phyloP scores from a whole-genome alignment of 2,888 invertebrate species.

The Eurytoma californica region DNA sequence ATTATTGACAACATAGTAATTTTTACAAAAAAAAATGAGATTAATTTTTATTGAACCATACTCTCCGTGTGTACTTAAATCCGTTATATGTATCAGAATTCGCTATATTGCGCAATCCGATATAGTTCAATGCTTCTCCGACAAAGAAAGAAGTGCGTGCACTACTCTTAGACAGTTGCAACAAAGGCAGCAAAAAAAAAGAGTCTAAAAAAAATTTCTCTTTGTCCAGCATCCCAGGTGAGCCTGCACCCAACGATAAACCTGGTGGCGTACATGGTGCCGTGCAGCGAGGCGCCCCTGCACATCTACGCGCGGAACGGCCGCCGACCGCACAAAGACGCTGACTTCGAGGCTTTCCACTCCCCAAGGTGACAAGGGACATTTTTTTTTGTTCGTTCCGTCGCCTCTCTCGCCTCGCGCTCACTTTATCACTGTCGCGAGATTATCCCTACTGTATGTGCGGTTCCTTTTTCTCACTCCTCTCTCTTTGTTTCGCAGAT shows the following conservation, averaged over 20 bases:
- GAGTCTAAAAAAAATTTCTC: neutral
- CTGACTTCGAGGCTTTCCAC: constrained; percentile 83
- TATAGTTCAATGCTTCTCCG: too few relatives aligned
- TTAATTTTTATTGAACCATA: too few relatives aligned
- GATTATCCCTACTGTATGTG: neutral
- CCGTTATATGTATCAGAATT: too few relatives aligned
- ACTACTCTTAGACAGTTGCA: too few relatives aligned
- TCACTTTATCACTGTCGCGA: neutral
- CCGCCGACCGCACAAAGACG: constrained; percentile 63
- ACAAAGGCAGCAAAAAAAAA: neutral
- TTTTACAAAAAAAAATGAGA: too few relatives aligned
- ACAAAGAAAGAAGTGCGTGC: too few relatives aligned
- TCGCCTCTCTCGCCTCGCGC: neutral
- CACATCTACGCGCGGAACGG: constrained; percentile 79
- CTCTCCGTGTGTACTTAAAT: too few relatives aligned
- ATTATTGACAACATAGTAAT: too few relatives aligned
- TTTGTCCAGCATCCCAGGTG: constrained; percentile 82
- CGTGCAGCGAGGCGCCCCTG: constrained; percentile 84
- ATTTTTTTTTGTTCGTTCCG: neutral
- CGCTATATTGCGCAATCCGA: too few relatives aligned
- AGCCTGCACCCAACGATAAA: constrained; percentile 89
- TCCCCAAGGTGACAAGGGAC: constrained; percentile 78
- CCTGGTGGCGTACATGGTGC: constrained; percentile 88
- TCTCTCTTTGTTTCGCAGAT: constrained; percentile 74
- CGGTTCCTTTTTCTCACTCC: neutral